Percentiles rank a stretch among this genome's conserved stretches.
These are phyloP conservation scores for Cyphotilapia sp. DNA, from an alignment of 2,113 vertebrate genomes.

Conservation along the genomic window DNA sequence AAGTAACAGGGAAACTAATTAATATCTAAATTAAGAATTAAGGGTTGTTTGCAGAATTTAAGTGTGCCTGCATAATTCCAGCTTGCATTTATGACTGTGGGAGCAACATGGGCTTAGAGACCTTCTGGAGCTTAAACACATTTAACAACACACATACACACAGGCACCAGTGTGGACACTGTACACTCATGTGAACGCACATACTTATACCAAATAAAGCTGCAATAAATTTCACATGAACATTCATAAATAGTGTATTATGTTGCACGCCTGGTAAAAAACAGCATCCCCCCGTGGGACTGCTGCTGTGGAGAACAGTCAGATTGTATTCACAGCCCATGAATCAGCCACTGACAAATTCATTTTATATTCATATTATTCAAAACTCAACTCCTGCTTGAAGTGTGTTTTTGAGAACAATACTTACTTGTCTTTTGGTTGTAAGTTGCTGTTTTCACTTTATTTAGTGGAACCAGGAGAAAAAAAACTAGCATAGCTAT, in stretches of 20 bases:
- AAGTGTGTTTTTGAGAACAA: not conserved
- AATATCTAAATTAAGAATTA: slow-evolving; percentile 64
- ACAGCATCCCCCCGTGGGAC: not conserved
- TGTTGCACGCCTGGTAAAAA: slow-evolving; percentile 10
- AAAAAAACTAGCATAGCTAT: not conserved
- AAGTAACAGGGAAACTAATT: slow-evolving; percentile 53
- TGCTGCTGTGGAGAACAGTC: not conserved
- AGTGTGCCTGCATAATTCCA: slow-evolving; percentile 13
- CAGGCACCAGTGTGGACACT: not conserved
- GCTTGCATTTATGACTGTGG: slow-evolving; percentile 12
- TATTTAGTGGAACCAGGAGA: not conserved
- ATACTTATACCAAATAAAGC: slow-evolving; percentile 9
- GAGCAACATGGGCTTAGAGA: not conserved
- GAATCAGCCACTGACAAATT: not conserved
- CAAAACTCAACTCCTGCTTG: not conserved
- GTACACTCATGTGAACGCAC: not conserved
- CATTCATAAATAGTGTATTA: slow-evolving; percentile 35
- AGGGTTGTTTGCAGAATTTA: slow-evolving; percentile 48
- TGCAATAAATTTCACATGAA: slow-evolving; percentile 41
- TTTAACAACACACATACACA: not conserved
- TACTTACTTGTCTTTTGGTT: not conserved
- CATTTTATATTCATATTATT: not conserved
- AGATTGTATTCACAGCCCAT: not conserved
- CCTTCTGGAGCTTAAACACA: slow-evolving; percentile 40
- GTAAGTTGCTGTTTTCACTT: not conserved